Evolutionary conservation across 2,797 vertebrate genomes (phyloP), one percentile per base, ranked within the genome.

Genomic region (Acestrorhynchus altus): DNA sequence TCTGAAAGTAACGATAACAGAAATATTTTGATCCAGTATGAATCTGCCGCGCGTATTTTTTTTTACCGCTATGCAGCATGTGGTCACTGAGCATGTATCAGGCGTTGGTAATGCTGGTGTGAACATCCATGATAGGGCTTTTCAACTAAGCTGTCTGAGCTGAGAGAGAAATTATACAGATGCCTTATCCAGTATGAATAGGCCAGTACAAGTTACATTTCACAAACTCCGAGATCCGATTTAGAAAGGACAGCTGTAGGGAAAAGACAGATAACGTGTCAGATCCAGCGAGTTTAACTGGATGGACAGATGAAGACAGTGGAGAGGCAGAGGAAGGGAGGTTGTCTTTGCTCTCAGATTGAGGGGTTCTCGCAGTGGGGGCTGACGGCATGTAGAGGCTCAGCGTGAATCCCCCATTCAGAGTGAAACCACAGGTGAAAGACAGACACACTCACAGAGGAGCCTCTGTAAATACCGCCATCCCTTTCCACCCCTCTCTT

Each of bases 351-450:
- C 8, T 63, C 7, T 66, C 31, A 35, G 68, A 79, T 74, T 59
- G 77, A 60, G 76, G 71, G 83, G 77, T 82, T 60, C 73, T 44
- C 46, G 28, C 69, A 80, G 77, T 60, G 78, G 74, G 63, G 78
- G 75, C 64, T 84, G 80, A 78, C 77, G 78, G 80, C 57, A 24
- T 81, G 83, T 83, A 83, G 75, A 72, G 74, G 83, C 71, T 77
- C 77, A 31, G 78, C 44, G 64, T 80, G 80, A 84, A 84, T 84
- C 83, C 81, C 40, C 44, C 64, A 75, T 78, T 83, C 83, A 81
- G 64, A 83, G 72, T 26, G 11, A 69, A 84, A 59, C 67, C 72
- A 52, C 81, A 67, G 81, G 83, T 71, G 76, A 84, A 80, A 78
- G 78, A 80, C 49, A 79, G 83, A 78, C 82, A 83, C 78, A 80